phyloP scores from a whole-genome alignment of 2,113 vertebrate genomes.

The Prunella himalayana region DNA sequence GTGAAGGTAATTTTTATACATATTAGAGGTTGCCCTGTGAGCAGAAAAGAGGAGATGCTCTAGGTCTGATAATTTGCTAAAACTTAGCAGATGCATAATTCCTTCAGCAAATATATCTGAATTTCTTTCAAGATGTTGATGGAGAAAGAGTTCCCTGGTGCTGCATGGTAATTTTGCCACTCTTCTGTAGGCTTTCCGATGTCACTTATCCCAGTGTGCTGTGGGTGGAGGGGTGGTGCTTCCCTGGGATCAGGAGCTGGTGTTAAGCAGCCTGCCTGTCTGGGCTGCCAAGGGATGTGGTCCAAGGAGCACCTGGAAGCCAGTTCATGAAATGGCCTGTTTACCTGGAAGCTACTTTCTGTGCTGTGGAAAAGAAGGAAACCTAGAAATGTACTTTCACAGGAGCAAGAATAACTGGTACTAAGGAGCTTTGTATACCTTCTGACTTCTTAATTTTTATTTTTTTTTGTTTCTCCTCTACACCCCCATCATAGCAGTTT shows the following conservation, averaged over 20 bases:
- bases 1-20: neutral
- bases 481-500: neutral
- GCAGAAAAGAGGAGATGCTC: neutral
- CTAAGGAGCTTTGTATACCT: neutral
- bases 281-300: neutral
- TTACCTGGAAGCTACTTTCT: neutral
- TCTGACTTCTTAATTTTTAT: neutral
- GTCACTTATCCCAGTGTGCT: accelerated
- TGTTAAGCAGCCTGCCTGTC: neutral
- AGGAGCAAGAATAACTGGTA: neutral
- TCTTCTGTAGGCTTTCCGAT: neutral
- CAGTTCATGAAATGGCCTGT: neutral
- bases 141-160: neutral
- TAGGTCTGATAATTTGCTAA: neutral
- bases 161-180: neutral
- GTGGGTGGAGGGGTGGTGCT: neutral
- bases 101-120: neutral
- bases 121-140: neutral
- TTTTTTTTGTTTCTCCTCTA: neutral
- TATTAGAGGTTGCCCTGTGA: neutral
- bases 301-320: neutral
- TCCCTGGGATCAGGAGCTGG: neutral
- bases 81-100: neutral
- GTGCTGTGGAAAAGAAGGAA: neutral
- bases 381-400: neutral